Evolutionary conservation across 2,113 vertebrate genomes (phyloP).

Genomic region (Ibidorhyncha struthersii): DNA sequence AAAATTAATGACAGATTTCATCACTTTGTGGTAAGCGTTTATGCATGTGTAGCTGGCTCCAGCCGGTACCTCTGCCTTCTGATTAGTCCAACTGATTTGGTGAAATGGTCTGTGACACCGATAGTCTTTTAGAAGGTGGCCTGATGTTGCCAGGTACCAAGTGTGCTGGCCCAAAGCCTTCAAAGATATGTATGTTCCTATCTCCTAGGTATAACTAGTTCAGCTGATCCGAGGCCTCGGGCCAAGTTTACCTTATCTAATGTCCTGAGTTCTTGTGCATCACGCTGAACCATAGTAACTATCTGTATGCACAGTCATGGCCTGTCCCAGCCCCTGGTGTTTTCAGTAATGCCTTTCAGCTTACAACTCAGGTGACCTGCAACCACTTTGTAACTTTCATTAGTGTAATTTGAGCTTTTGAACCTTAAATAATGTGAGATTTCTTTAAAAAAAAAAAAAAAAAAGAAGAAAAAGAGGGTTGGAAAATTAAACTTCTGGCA

Average conservation of each 20-base stretch:
- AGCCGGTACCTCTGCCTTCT: background rate
- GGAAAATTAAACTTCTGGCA: background rate
- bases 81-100: background rate
- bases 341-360: background rate
- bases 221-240: background rate
- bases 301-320: fast-evolving
- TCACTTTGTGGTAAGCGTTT: background rate
- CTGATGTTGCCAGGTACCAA: background rate
- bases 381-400: background rate
- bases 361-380: background rate
- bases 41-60: background rate
- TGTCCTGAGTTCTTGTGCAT: background rate
- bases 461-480: background rate
- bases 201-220: background rate
- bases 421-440: background rate
- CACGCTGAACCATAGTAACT: background rate
- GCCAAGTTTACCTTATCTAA: background rate
- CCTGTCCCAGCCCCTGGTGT: background rate
- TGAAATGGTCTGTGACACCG: background rate
- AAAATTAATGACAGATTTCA: background rate
- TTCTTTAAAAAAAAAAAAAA: background rate
- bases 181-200: fast-evolving
- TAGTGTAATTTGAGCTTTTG: background rate
- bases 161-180: background rate
- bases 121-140: background rate